phyloP scores from a whole-genome alignment of 2,113 vertebrate species.

The Sinocyclocheilus anshuiensis region DNA sequence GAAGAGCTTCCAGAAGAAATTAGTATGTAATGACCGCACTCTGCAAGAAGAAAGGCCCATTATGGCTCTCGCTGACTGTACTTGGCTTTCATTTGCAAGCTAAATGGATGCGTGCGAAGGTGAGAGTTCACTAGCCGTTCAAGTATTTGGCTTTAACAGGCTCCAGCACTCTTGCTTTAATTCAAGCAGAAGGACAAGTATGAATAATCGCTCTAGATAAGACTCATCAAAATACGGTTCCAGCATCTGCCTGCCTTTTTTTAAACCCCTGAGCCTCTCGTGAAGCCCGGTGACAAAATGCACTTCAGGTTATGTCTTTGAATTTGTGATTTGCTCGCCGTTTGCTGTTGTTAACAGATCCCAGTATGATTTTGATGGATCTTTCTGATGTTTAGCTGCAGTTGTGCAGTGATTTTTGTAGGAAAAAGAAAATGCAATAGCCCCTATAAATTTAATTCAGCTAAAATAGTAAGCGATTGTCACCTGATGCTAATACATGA shows the following conservation, averaged over 20 bases:
- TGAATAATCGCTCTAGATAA: conserved; percentile 99
- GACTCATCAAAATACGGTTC: conserved; percentile 90
- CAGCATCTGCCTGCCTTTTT: conserved; percentile 79
- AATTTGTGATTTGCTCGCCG: conserved; percentile 92
- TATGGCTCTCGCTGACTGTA: conserved; percentile 98
- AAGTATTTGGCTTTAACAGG: conserved; percentile 99
- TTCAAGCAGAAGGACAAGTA: conserved; percentile 99
- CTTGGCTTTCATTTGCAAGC: conserved; percentile 99
- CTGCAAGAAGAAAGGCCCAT: conserved; percentile 96
- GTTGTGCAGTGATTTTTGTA: neutral
- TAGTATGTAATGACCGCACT: conserved; percentile 99
- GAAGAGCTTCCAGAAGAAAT: conserved; percentile 99
- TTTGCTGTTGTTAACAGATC: conserved; percentile 90
- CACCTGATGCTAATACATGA: conserved; percentile 38
- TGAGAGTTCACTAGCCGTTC: conserved; percentile 99
- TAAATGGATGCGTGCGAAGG: conserved; percentile 98
- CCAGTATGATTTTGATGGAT: conserved; percentile 80
- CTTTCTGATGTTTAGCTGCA: conserved; percentile 70
- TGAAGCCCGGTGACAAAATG: conserved; percentile 76
- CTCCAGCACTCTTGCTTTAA: conserved; percentile 99
- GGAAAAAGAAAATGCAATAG: conserved; percentile 12
- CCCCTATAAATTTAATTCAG: conserved; percentile 67
- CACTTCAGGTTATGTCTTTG: conserved; percentile 81
- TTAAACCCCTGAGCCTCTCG: conserved; percentile 19
- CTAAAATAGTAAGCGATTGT: conserved; percentile 69